These are phyloP conservation scores for Corythoichthys intestinalis DNA, from an alignment of 2,113 vertebrate genomes.

Conservation along the genomic window DNA sequence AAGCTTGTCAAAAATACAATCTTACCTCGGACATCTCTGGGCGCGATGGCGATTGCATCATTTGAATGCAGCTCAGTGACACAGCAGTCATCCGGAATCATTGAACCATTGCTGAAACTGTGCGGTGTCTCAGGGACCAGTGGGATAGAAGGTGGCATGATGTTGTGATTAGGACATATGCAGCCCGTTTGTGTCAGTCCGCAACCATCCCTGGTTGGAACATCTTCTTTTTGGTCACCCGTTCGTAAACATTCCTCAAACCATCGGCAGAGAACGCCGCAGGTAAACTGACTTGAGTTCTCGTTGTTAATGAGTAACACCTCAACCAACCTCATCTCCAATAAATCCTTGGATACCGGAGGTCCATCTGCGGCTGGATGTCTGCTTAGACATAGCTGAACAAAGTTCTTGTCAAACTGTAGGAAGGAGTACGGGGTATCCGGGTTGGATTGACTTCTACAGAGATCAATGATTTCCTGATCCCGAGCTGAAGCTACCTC, in stretches of 20 bases:
- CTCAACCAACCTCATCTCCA: slow-evolving; percentile 90
- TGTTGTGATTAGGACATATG: slow-evolving; percentile 81
- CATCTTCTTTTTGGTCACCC: slow-evolving; percentile 56
- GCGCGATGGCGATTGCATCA: slow-evolving; percentile 81
- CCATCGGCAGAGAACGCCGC: slow-evolving; percentile 95
- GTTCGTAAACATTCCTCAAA: slow-evolving; percentile 89
- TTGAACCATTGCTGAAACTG: slow-evolving; percentile 77
- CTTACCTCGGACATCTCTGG: slow-evolving; percentile 87
- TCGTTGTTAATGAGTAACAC: slow-evolving; percentile 97
- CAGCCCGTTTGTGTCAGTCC: slow-evolving; percentile 91
- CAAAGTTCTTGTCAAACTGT: slow-evolving; percentile 98
- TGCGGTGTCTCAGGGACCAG: slow-evolving; percentile 69
- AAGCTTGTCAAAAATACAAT: neutral
- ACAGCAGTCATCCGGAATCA: slow-evolving; percentile 76
- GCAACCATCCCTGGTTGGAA: slow-evolving; percentile 68
- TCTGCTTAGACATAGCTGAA: slow-evolving; percentile 85
- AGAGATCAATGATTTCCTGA: slow-evolving; percentile 82
- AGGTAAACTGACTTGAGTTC: slow-evolving; percentile 97
- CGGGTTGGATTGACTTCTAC: slow-evolving; percentile 62
- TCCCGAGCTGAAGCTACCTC: slow-evolving; percentile 59
- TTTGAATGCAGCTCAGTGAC: slow-evolving; percentile 89
- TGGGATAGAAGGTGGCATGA: slow-evolving; percentile 61
- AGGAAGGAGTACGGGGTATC: slow-evolving; percentile 83
- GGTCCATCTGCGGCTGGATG: slow-evolving; percentile 47
- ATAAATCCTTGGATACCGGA: slow-evolving; percentile 74